phyloP scores from a whole-genome alignment of 2,113 vertebrate genomes.

The Rallus limicola region DNA sequence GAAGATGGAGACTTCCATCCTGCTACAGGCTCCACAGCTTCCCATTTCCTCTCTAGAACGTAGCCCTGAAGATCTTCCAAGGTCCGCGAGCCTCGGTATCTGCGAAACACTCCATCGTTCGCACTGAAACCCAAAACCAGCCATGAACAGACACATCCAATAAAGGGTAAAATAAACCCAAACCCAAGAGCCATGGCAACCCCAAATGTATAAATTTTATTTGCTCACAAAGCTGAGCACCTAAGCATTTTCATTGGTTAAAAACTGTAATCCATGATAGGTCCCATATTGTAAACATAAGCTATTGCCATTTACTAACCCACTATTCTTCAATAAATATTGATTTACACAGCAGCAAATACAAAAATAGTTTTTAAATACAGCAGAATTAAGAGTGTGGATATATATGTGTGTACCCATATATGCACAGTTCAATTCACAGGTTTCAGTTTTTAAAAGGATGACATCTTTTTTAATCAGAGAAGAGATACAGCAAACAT shows the following conservation, averaged over 20 bases:
- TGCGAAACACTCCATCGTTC: conserved; percentile 84
- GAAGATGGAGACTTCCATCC: conserved; percentile 89
- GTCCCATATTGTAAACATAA: background rate
- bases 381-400: background rate
- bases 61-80: conserved; percentile 84
- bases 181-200: background rate
- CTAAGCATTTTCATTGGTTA: background rate
- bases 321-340: background rate
- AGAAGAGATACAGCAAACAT: background rate
- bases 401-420: no score
- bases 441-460: background rate
- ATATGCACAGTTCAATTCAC: rapidly evolving
- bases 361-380: background rate
- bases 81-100: conserved; percentile 82
- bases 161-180: background rate
- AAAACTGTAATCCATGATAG: background rate
- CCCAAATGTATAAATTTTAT: background rate
- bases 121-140: conserved; percentile 69
- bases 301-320: background rate
- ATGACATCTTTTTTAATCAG: background rate
- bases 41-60: conserved; percentile 83
- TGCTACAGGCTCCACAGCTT: conserved; percentile 83
- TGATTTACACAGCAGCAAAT: background rate
- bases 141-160: background rate
- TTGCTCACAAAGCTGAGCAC: background rate